These are phyloP conservation scores for Trachemys scripta DNA, from an alignment of 2,113 vertebrate genomes.

Conservation along the genomic window DNA sequence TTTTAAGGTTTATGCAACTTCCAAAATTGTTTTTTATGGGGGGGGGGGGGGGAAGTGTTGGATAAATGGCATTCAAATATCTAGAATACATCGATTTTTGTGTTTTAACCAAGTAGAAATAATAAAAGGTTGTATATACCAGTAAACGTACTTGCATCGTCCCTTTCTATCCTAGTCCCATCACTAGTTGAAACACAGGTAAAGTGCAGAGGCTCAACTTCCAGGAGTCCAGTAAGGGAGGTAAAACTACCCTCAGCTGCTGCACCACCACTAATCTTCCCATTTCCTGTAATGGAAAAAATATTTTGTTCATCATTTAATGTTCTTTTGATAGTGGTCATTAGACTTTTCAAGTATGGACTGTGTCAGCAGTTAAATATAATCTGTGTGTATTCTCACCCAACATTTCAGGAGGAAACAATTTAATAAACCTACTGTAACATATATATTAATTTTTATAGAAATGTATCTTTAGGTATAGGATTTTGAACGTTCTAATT, in stretches of 20 bases:
- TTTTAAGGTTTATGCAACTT: background rate
- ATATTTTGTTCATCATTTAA: background rate
- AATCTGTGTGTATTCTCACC: background rate
- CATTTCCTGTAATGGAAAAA: conserved; percentile 86
- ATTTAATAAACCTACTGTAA: background rate
- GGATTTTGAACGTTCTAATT: background rate
- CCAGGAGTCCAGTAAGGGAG: conserved; percentile 95
- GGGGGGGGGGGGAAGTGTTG: background rate
- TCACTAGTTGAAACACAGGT: conserved; percentile 99
- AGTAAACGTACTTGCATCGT: conserved; percentile 99
- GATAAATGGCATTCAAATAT: background rate
- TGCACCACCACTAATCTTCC: conserved; percentile 93
- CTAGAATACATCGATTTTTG: background rate
- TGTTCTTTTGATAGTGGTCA: background rate
- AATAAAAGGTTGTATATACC: conserved; percentile 86
- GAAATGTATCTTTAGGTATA: background rate
- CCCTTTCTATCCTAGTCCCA: conserved; percentile 98
- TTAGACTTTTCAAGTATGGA: background rate
- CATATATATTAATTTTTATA: background rate
- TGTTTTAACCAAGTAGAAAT: conserved; percentile 56
- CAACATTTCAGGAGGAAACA: background rate
- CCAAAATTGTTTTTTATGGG: background rate
- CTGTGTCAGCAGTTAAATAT: background rate
- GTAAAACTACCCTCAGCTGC: conserved; percentile 99
- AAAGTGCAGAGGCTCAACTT: conserved; percentile 98